Evolutionary conservation across 2,113 vertebrate genomes (phyloP).

Genomic region (Gambusia holbrooki): DNA sequence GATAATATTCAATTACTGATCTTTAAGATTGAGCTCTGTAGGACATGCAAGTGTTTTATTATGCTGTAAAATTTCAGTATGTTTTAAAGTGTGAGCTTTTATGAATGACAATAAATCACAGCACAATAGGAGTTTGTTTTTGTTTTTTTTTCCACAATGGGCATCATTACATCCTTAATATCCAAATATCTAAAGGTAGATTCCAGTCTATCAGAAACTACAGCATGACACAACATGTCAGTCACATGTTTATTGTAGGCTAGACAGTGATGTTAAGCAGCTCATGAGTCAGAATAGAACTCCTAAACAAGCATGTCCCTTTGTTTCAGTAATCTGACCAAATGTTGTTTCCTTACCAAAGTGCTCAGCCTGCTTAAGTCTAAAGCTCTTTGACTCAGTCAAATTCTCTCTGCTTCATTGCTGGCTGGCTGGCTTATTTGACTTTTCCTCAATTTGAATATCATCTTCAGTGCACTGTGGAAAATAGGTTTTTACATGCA

Average conservation of each 20-base stretch:
- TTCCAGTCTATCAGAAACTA: neutral
- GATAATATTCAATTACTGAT: neutral
- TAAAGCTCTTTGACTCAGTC: slow-evolving; percentile 30
- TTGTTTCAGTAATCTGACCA: slow-evolving; percentile 33
- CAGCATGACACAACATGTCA: neutral
- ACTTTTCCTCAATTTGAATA: slow-evolving; percentile 65
- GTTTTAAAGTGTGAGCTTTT: neutral
- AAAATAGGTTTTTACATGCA: slow-evolving; percentile 67
- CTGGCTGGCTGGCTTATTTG: slow-evolving; percentile 48
- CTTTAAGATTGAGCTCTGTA: neutral
- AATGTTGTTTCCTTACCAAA: slow-evolving; percentile 15
- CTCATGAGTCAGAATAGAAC: neutral
- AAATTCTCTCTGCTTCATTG: slow-evolving; percentile 25
- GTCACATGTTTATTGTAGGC: slow-evolving; percentile 6
- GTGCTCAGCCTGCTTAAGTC: slow-evolving; percentile 11
- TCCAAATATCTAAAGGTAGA: neutral
- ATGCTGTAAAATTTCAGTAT: neutral
- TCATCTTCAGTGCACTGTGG: slow-evolving; percentile 54
- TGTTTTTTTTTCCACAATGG: neutral
- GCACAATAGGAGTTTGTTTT: neutral
- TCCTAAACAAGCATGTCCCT: slow-evolving; percentile 24
- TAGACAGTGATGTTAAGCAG: slow-evolving; percentile 1
- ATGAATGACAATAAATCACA: neutral
- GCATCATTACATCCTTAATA: neutral
- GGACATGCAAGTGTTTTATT: neutral